Base-by-base conservation (phyloP, 53 echinoderm and acorn worm genomes). In the Echinarachnius parma region DNA sequence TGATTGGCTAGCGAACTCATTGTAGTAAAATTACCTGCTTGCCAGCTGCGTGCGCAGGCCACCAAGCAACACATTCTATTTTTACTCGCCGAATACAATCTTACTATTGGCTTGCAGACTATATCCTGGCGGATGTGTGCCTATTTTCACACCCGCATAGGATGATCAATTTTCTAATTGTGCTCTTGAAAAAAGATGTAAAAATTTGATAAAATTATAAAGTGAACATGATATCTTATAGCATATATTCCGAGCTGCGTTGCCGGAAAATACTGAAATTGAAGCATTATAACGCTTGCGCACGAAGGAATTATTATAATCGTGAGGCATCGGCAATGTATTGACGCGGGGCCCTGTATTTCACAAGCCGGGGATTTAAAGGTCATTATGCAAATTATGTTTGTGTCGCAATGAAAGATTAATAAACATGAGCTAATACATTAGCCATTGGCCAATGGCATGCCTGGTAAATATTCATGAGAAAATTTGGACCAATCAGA, bases 401-500 rank as follows among this genome's bases (percentile, higher is more conserved):
- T 65, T 65, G 65, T 65, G 65, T 65, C 65, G 65, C 47, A 65
- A 65, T 27, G 26, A 26, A 46, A 47, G 2, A 65, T 65, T 29
- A 65, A 65, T 65, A 65, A 47, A 27, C 65, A 65, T 65, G 30
- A 65, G 46, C 4, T 11, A 46, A 65, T 65, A 45, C 28, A 65
- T 65, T 32, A 65, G 28, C 4, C 1, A 3, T 16, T 30, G 18
- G 0, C 65, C 65, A 65, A 65, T 65, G 1, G 29, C 24, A 14
- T 26, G 16, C 0, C 5, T 46, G 28, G 46, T 65, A 46, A 79
- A 79, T 79, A 79, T 79, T 79, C 79, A 79, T 55, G 5, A 64
- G 1, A 42, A 55, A 48, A 57, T 79, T 30, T 46, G 56, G 72
- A 58, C 93, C 88, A 93, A 93, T 93, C 65, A 82, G 45, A 26